phyloP scores from a whole-genome alignment of 2,888 invertebrate genomes.

The Limnephilus lunatus region DNA sequence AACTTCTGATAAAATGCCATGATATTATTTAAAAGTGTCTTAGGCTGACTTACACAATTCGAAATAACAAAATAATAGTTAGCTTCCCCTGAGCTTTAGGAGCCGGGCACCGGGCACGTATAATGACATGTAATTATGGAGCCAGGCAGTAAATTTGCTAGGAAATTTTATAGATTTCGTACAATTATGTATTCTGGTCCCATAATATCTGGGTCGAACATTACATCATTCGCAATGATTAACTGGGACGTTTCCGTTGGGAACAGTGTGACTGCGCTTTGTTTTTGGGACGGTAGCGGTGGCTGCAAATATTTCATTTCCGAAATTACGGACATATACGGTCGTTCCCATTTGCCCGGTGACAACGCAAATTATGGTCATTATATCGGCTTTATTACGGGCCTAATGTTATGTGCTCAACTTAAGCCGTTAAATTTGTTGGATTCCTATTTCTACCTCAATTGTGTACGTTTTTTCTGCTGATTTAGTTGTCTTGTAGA shows the following conservation, averaged over 20 bases:
- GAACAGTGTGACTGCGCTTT: constrained; percentile 45
- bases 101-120: background rate
- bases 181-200: constrained; percentile 49
- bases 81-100: background rate
- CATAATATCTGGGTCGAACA: constrained; percentile 60
- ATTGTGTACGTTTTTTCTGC: background rate
- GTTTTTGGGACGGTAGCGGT: constrained; percentile 50
- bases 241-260: constrained; percentile 57
- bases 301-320: constrained; percentile 55
- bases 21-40: too few relatives aligned
- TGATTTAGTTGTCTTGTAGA: background rate
- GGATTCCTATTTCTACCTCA: background rate
- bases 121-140: constrained; percentile 52
- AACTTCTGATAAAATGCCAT: too few relatives aligned
- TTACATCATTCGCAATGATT: constrained; percentile 61
- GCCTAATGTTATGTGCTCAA: background rate
- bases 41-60: background rate
- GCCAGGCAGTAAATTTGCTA: constrained; percentile 38
- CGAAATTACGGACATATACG: constrained; percentile 29
- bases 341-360: constrained; percentile 22
- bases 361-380: constrained; percentile 49
- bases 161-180: constrained; percentile 55
- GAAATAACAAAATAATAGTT: background rate
- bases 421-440: background rate
- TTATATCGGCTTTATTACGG: constrained; percentile 31